Base-by-base conservation (phyloP, 1,140 invertebrate genomes). In the Macrosteles quadrilineatus region DNA sequence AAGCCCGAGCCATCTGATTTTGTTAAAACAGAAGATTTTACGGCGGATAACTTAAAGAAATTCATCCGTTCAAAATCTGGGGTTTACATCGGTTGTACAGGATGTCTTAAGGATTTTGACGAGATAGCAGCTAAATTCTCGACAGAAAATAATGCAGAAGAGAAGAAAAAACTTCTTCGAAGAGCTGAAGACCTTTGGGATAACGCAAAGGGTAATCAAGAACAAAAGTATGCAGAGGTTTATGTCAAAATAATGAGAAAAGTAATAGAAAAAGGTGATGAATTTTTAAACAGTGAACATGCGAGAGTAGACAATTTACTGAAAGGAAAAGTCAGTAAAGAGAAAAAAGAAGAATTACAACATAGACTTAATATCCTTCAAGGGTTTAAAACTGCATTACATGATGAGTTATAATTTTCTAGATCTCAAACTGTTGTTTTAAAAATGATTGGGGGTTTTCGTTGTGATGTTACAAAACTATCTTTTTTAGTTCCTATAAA, bases 21-120 rank as follows among this genome's bases (percentile, higher is more conserved):
- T 74, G 78, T 74, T 17, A 81, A 78, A 57, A 82, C 87, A 67
- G 81, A 83, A 6, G 86, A 88, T 31, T 92, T 95, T 72, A 94
- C 87, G 2, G 84, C 87, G 14, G 91, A 95, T 70, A 90, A 91
- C 72, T 83, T 98, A 9, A 91, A 94, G 74, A 87, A 87, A 70
- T 97, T 97, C 75, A 84, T 98, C 66, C 74, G 57, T 77, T 81
- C 87, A 25, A 85, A 90, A 75, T 87, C 89, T 55, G 88, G 88
- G 23, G 81, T 97, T 1, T 96, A 96, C 79, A 83, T 98, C 21
- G 93, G 93, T 45, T 81, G 96, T 1, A 91, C 94, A 14, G 94
- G 93, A 0, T 98, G 95, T 77, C 78, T 98, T 2, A 90, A 95
- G 79, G 83, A 90, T 21, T 89, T 96, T 73, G 96, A 98, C 78